Evolutionary conservation across 1,140 invertebrate species (phyloP).

Genomic region (Drosophila carrolli): DNA sequence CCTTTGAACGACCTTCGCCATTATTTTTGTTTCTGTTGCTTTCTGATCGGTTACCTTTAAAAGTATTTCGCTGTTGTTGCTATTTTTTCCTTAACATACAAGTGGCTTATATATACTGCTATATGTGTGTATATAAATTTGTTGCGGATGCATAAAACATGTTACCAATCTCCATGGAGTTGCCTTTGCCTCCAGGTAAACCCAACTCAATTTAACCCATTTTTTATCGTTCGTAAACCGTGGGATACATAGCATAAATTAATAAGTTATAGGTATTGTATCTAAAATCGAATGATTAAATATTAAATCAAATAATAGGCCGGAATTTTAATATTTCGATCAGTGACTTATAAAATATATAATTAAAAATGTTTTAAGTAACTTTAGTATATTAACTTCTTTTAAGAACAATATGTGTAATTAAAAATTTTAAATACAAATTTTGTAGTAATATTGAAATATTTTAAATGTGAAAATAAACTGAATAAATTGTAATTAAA

Average conservation of each 20-base stretch:
- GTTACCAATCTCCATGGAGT: constrained; percentile 65
- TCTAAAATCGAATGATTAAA: no score
- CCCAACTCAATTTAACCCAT: constrained; percentile 15
- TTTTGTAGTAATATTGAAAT: no score
- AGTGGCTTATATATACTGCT: constrained; percentile 24
- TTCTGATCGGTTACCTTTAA: constrained; percentile 64
- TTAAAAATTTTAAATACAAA: no score
- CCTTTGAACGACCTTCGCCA: constrained; percentile 77
- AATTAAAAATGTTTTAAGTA: neutral
- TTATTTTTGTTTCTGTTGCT: constrained; percentile 49
- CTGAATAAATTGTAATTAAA: no score
- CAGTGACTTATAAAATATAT: neutral
- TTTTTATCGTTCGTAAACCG: neutral
- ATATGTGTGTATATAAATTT: constrained; percentile 49
- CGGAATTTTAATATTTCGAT: no score
- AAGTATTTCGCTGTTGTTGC: constrained; percentile 72
- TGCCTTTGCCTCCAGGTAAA: constrained; percentile 57
- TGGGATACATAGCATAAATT: no score
- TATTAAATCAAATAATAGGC: no score
- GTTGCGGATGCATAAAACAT: constrained; percentile 80
- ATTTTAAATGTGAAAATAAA: no score
- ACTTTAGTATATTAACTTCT: no score
- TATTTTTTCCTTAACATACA: constrained; percentile 37
- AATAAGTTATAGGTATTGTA: no score
- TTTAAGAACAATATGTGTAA: no score